These are phyloP conservation scores for Sebastes vulpes DNA, from an alignment of 2,797 vertebrate species.

Conservation along the genomic window DNA sequence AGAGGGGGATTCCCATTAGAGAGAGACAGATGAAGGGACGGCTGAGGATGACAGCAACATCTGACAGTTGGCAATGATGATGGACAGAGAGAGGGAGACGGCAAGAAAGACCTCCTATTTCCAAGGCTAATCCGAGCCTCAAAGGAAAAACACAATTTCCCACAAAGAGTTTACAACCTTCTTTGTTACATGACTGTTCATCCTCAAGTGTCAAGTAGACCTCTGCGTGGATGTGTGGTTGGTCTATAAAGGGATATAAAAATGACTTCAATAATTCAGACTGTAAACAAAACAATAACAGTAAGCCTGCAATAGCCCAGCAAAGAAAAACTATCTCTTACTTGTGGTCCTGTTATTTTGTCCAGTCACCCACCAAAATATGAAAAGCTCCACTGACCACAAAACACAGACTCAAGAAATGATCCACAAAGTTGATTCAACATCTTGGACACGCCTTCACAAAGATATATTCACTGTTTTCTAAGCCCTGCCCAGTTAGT, in stretches of 20 bases:
- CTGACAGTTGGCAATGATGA: slow-evolving; percentile 67
- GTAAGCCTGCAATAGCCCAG: not conserved
- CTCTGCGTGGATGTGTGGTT: not conserved
- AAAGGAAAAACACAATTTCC: slow-evolving; percentile 21
- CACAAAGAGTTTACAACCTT: slow-evolving; percentile 31
- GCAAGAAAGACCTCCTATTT: slow-evolving; percentile 42
- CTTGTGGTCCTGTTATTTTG: not conserved
- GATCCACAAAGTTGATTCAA: not conserved
- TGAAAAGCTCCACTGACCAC: not conserved
- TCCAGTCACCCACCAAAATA: not conserved
- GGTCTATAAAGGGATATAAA: not conserved
- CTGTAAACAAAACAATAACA: not conserved
- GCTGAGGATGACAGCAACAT: slow-evolving; percentile 70
- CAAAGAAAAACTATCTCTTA: not conserved
- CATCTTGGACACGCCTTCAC: not conserved
- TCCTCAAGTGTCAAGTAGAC: not conserved
- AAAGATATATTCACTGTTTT: not conserved
- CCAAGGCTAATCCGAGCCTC: slow-evolving; percentile 43
- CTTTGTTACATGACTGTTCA: slow-evolving; percentile 12
- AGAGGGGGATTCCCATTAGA: slow-evolving; percentile 73
- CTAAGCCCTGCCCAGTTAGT: not conserved
- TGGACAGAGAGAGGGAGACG: slow-evolving; percentile 57
- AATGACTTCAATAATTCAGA: slow-evolving; percentile 14
- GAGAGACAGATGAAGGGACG: slow-evolving; percentile 70
- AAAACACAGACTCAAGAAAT: not conserved